These are phyloP conservation scores for Acleris cristana DNA, from an alignment of 2,888 invertebrate genomes.

Conservation along the genomic window DNA sequence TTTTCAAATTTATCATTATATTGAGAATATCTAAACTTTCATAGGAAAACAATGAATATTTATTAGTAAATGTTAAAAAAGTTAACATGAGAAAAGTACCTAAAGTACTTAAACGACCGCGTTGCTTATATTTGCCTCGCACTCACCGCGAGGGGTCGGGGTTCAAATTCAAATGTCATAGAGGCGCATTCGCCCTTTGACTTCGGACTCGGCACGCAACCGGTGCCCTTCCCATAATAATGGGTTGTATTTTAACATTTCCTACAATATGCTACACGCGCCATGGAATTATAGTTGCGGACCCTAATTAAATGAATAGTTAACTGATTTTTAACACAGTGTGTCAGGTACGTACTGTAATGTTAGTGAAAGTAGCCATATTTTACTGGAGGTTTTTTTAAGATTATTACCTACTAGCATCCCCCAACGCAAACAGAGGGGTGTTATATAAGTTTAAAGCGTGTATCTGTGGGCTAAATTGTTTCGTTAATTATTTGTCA, in stretches of 20 bases:
- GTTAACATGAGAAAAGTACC: background rate
- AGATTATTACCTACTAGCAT: no score
- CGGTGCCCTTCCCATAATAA: slow-evolving; percentile 14
- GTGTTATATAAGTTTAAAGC: no score
- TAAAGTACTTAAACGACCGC: background rate
- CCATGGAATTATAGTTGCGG: background rate
- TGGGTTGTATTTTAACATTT: slow-evolving; percentile 11
- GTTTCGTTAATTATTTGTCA: no score
- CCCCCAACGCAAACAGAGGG: no score
- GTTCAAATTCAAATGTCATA: slow-evolving; percentile 16
- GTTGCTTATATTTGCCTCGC: slow-evolving; percentile 3
- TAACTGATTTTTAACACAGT: background rate
- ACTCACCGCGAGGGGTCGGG: slow-evolving; percentile 15
- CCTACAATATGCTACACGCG: slow-evolving; percentile 13
- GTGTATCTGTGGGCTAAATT: no score
- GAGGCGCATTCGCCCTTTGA: slow-evolving; percentile 20
- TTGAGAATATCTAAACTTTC: no score
- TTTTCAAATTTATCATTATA: no score
- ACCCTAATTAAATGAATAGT: slow-evolving; percentile 4
- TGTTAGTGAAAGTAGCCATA: no score
- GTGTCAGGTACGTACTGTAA: no score
- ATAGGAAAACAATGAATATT: no score
- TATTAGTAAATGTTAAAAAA: no score
- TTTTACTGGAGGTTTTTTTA: no score
- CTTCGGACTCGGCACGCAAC: slow-evolving; percentile 8